Evolutionary conservation across 1,140 invertebrate genomes (phyloP).

Genomic region (Centruroides sculpturatus): DNA sequence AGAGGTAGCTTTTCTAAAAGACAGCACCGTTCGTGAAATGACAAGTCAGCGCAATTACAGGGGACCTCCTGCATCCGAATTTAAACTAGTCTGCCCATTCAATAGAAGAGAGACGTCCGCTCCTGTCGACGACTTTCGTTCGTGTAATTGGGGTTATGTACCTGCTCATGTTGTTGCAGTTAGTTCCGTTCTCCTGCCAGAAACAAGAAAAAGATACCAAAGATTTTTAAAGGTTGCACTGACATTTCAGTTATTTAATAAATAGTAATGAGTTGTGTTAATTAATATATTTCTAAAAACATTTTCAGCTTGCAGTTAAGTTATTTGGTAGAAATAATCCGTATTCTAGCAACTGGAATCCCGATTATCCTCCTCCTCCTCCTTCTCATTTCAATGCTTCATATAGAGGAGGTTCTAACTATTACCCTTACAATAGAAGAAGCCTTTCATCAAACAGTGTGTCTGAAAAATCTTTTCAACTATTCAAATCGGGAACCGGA

Average conservation of each 20-base stretch:
- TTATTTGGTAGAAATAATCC: not conserved
- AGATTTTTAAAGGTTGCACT: slow-evolving; percentile 22
- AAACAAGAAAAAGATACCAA: slow-evolving; percentile 43
- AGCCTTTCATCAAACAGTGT: no score
- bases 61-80: slow-evolving; percentile 32
- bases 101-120: slow-evolving; percentile 51
- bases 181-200: slow-evolving; percentile 52
- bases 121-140: slow-evolving; percentile 34
- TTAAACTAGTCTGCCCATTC: slow-evolving; percentile 64
- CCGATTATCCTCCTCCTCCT: not conserved
- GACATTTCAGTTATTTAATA: no score
- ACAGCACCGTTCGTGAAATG: slow-evolving; percentile 65
- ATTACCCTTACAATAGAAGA: no score
- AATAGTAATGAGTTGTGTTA: not conserved
- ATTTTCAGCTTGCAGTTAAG: not conserved
- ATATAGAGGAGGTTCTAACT: no score
- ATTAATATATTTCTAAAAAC: not conserved
- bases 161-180: slow-evolving; percentile 77
- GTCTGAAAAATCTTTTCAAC: no score
- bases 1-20: slow-evolving; percentile 83
- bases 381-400: no score
- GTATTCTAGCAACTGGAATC: not conserved
- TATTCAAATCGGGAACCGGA: no score
- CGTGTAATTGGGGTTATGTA: slow-evolving; percentile 44
- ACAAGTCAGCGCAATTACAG: slow-evolving; percentile 23